Evolutionary conservation across 2,797 vertebrate genomes (phyloP), one percentile per base, ranked within the genome.

Genomic region (Poeciliopsis infans): DNA sequence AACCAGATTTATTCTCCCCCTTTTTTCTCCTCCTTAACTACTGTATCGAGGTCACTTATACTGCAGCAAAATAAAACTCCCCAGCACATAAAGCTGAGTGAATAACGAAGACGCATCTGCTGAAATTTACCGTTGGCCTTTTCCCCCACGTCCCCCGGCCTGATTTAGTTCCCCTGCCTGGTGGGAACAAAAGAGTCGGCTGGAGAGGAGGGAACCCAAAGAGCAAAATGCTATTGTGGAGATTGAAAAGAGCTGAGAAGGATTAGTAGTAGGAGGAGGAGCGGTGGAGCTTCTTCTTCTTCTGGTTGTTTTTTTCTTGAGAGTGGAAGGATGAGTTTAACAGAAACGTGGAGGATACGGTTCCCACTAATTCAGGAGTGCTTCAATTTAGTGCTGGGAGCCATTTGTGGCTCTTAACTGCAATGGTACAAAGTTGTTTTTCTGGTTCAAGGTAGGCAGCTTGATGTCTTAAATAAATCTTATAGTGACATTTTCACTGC

Each of bases 131-230:
- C 46, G 53, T 83, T 85, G 49, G 59, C 5, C 41, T 45, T 75
- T 75, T 74, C 57, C 55, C 55, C 41, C 70, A 51, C 68, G n/a
- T 6, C 23, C 79, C 77, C 79, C 78, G 74, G 53, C 13, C 45
- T 90, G 83, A 90, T 93, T 94, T 82, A 88, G 88, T 84, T 79
- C 76, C 74, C 85, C 84, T 78, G 64, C 78, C 25, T n/a, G 41
- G 64, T 51, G 15, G 1, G 75, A 80, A 93, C 88, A 94, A 94
- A 93, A 86, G 91, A 80, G 57, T 33, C 53, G 8, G 72, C 81
- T 87, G 87, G 85, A 87, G 68, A 77, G 81, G 61, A 69, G 79
- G 81, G 79, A 76, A 77, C 74, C 76, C 77, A 13, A 77, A 64
- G 73, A 74, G 59, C 72, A 86, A 90, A 82, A 88, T n/a, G 36